phyloP scores from a whole-genome alignment of 2,888 invertebrate species.

The Apamea epomidion region DNA sequence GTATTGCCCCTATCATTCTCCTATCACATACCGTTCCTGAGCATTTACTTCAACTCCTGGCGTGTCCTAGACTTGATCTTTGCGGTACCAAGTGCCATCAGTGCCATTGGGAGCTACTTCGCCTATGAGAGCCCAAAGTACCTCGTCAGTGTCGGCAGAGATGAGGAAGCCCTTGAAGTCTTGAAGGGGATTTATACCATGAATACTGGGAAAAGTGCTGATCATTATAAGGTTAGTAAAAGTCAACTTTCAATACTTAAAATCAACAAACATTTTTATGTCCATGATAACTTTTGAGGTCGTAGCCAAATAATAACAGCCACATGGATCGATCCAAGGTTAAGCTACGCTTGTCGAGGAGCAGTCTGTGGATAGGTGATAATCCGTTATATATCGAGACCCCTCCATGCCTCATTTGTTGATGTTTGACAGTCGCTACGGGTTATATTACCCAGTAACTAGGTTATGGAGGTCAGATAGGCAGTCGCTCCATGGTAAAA shows the following conservation, averaged over 20 bases:
- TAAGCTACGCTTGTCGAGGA: not conserved
- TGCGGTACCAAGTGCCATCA: slow-evolving; percentile 91
- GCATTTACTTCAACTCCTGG: slow-evolving; percentile 93
- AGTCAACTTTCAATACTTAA: not conserved
- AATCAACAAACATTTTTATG: too few relatives aligned
- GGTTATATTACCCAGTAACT: too few relatives aligned
- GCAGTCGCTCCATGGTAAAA: too few relatives aligned
- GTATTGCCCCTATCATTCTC: slow-evolving; percentile 91
- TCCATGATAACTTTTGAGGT: not conserved
- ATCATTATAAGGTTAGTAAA: slow-evolving; percentile 76
- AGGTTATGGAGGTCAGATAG: too few relatives aligned
- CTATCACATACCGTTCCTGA: slow-evolving; percentile 82
- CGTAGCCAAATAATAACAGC: not conserved
- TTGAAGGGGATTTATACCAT: slow-evolving; percentile 77
- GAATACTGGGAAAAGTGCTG: slow-evolving; percentile 77
- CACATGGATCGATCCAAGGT: not conserved
- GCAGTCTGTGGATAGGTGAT: not conserved
- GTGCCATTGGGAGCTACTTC: slow-evolving; percentile 88
- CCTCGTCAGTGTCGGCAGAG: slow-evolving; percentile 90
- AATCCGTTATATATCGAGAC: not conserved
- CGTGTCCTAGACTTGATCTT: slow-evolving; percentile 92
- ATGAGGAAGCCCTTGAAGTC: slow-evolving; percentile 89
- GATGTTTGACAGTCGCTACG: not conserved
- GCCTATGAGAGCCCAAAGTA: slow-evolving; percentile 95
- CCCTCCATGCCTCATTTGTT: not conserved